phyloP scores from a whole-genome alignment of 1,140 invertebrate species.

The Meloidogyne chitwoodi region DNA sequence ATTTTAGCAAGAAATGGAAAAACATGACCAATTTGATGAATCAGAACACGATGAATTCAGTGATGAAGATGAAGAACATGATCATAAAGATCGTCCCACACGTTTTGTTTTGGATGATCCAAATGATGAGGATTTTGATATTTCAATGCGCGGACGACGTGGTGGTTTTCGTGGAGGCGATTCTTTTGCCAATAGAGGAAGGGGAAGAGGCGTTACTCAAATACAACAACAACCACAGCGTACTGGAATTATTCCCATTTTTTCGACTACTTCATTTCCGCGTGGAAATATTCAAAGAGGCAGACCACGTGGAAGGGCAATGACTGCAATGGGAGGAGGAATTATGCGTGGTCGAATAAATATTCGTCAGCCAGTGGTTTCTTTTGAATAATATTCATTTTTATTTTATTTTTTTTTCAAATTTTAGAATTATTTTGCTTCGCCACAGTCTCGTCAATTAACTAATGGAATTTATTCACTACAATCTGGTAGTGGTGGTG shows the following conservation, averaged over 20 bases:
- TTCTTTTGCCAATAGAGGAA: not conserved
- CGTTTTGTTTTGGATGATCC: slow-evolving; percentile 15
- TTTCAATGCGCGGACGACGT: slow-evolving; percentile 11
- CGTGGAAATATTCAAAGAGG: slow-evolving; percentile 1
- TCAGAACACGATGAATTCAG: slow-evolving; percentile 2
- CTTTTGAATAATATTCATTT: not conserved
- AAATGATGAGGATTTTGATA: slow-evolving; percentile 11
- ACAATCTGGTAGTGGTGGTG: not conserved
- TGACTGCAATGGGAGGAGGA: slow-evolving; percentile 1
- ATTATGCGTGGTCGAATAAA: slow-evolving; percentile 10
- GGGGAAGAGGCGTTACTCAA: not conserved
- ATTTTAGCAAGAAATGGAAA: slow-evolving; percentile 33
- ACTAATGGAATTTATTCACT: not conserved
- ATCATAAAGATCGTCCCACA: not conserved
- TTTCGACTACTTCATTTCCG: not conserved
- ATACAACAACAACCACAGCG: not conserved
- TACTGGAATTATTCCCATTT: not conserved
- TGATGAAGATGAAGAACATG: slow-evolving; percentile 28
- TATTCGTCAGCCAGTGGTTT: not conserved
- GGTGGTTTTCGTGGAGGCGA: slow-evolving; percentile 3
- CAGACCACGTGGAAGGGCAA: slow-evolving; percentile 15
- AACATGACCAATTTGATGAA: slow-evolving; percentile 28
- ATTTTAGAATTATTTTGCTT: slow-evolving; percentile 2
- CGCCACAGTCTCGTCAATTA: not conserved
- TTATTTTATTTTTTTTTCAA: not conserved